Conservation (phyloP, 2,888 invertebrate genomes). For the Xestia xanthographa region DNA sequence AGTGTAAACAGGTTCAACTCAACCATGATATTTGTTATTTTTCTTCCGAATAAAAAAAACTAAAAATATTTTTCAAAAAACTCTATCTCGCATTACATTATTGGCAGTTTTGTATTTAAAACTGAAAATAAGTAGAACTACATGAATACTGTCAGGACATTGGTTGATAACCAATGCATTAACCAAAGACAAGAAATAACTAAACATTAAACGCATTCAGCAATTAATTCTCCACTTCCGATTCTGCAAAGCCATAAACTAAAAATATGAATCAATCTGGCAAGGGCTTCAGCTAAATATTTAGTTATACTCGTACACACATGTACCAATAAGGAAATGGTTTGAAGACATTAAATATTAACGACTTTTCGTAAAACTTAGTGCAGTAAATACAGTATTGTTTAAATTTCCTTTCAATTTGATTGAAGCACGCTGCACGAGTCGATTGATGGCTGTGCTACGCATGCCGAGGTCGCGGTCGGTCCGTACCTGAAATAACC, state of each 20-base stretch:
- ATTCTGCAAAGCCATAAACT: slow-evolving; percentile 58
- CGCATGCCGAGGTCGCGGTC: no score
- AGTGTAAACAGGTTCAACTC: no score
- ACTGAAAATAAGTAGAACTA: background rate
- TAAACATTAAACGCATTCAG: slow-evolving; percentile 38
- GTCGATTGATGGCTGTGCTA: no score
- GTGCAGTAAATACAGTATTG: background rate
- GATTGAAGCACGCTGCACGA: background rate
- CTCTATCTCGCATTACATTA: no score
- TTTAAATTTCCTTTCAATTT: background rate
- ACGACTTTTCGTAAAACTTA: slow-evolving; percentile 3
- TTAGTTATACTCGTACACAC: slow-evolving; percentile 47
- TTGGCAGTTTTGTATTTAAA: background rate
- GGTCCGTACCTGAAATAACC: no score
- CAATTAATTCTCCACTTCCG: slow-evolving; percentile 51
- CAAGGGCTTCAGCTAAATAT: slow-evolving; percentile 47
- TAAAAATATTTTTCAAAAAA: no score
- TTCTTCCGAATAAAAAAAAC: no score
- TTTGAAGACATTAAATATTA: slow-evolving; percentile 20
- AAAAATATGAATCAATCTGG: slow-evolving; percentile 46
- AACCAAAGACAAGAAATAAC: slow-evolving; percentile 37
- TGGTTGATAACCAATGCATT: background rate
- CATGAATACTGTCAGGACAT: background rate
- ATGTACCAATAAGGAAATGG: slow-evolving; percentile 51
- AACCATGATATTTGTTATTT: no score